Conservation (phyloP, 1,140 invertebrate genomes). For the Scaptomyza graminum region DNA sequence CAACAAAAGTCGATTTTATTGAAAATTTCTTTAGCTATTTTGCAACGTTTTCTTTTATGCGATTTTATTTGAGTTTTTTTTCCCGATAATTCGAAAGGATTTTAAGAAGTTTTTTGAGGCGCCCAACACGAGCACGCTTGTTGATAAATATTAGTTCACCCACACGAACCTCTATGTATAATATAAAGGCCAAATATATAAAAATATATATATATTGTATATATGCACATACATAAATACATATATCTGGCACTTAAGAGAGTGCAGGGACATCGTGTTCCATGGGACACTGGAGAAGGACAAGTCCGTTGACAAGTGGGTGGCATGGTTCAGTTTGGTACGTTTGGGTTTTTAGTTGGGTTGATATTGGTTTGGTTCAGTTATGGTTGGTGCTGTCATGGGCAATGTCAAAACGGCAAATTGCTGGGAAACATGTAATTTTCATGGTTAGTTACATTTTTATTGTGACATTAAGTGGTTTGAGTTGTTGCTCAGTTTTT, state of each 20-base stretch:
- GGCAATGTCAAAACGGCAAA: conserved; percentile 73
- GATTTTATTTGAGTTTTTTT: conserved; percentile 69
- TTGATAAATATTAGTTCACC: conserved; percentile 78
- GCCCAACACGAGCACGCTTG: conserved; percentile 72
- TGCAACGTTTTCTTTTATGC: conserved; percentile 54
- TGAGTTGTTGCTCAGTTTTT: conserved; percentile 34
- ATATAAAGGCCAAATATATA: not conserved
- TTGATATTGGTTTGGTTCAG: conserved; percentile 21
- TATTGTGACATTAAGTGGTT: conserved; percentile 81
- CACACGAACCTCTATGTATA: conserved; percentile 23
- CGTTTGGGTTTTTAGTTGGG: conserved; percentile 11
- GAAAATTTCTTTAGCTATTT: conserved; percentile 49
- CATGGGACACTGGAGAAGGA: conserved; percentile 29
- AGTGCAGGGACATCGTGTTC: conserved; percentile 26
- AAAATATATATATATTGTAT: not conserved
- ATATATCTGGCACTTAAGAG: not conserved
- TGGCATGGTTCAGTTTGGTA: conserved; percentile 6
- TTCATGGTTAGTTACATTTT: conserved; percentile 82
- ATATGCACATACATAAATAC: not conserved
- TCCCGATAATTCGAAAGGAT: conserved; percentile 71
- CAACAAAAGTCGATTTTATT: conserved; percentile 79
- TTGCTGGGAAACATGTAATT: conserved; percentile 81
- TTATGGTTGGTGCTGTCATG: conserved; percentile 58
- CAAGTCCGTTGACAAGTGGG: conserved; percentile 42
- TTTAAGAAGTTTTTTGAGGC: conserved; percentile 76